Conservation (phyloP, 2,113 vertebrate species). For the Passer domesticus region DNA sequence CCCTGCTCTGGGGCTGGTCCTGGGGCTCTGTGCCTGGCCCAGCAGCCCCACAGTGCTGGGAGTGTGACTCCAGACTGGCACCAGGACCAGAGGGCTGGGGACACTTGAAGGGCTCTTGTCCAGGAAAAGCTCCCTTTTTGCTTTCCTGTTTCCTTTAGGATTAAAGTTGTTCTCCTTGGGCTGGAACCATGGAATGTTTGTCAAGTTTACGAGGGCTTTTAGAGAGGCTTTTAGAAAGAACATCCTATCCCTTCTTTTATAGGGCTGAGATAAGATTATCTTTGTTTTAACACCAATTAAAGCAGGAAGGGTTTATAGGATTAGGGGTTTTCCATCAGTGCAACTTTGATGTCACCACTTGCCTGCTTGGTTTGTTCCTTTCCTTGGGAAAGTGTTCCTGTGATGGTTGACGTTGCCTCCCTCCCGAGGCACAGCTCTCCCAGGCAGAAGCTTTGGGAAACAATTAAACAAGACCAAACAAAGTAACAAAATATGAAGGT, state of each 20-base stretch:
- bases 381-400: background rate
- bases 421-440: background rate
- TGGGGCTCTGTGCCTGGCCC: fast-evolving
- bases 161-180: background rate
- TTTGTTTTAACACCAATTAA: slow-evolving; percentile 70
- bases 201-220: slow-evolving; percentile 59
- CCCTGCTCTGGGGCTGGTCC: background rate
- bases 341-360: slow-evolving; percentile 53
- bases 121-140: background rate
- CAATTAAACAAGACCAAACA: slow-evolving; percentile 47
- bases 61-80: background rate
- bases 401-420: background rate
- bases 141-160: slow-evolving; percentile 7
- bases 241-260: slow-evolving; percentile 26
- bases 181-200: slow-evolving; percentile 34
- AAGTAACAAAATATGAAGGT: slow-evolving; percentile 5
- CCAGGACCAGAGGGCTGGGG: background rate
- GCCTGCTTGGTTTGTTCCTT: background rate
- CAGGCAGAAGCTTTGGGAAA: slow-evolving; percentile 5
- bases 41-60: background rate
- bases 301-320: slow-evolving; percentile 56
- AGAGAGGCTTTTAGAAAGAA: slow-evolving; percentile 37
- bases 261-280: slow-evolving; percentile 65
- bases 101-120: background rate
- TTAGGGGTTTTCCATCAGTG: slow-evolving; percentile 42